These are phyloP conservation scores for Odontophorus gujanensis DNA, from an alignment of 2,113 vertebrate species.

Conservation along the genomic window DNA sequence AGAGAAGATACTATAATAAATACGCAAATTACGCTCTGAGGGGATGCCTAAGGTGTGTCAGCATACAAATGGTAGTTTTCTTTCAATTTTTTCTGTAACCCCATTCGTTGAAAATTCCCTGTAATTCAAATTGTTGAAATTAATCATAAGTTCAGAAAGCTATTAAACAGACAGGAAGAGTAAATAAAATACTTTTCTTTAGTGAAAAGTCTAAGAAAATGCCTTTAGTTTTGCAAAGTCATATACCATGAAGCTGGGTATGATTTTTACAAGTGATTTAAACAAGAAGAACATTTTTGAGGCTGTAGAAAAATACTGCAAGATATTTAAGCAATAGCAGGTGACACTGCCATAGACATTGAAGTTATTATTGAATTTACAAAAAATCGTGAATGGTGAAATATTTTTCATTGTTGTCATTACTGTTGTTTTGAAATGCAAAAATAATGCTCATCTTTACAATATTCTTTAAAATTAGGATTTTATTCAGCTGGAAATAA, in stretches of 20 bases:
- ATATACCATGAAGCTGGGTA: not conserved
- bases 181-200: not conserved
- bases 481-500: constrained; percentile 17
- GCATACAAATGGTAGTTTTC: not conserved
- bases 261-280: not conserved
- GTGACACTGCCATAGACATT: constrained; percentile 33
- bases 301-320: not conserved
- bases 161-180: not conserved
- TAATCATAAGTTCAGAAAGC: not conserved
- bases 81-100: not conserved
- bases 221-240: not conserved
- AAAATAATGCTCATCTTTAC: constrained; percentile 18
- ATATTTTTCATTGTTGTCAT: constrained; percentile 35
- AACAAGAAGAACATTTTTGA: not conserved
- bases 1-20: not conserved
- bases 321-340: not conserved
- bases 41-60: not conserved
- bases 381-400: not conserved
- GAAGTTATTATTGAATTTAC: constrained; percentile 11
- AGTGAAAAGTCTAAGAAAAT: not conserved
- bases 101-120: too few relatives aligned
- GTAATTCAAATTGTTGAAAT: not conserved
- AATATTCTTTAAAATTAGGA: not conserved
- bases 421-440: constrained; percentile 42
- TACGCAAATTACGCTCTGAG: not conserved